Conservation (phyloP, 2,797 vertebrate species). For the Poecilia wingei region DNA sequence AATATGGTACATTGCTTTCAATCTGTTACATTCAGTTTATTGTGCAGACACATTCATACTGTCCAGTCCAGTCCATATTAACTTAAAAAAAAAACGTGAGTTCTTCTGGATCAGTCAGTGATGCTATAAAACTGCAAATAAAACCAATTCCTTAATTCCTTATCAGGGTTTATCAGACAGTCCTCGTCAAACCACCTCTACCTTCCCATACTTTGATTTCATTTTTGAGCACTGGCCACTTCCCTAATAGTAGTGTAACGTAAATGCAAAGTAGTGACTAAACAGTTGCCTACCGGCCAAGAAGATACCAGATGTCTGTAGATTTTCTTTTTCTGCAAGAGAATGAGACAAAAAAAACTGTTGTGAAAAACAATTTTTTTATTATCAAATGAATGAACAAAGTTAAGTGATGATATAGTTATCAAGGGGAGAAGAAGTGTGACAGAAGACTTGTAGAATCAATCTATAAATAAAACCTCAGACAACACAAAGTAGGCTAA, state of each 20-base stretch:
- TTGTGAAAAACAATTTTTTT: neutral
- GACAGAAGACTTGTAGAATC: neutral
- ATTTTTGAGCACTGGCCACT: neutral
- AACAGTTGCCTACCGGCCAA: constrained; percentile 76
- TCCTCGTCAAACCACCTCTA: neutral
- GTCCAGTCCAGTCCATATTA: neutral
- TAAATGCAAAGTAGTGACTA: neutral
- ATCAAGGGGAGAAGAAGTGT: neutral
- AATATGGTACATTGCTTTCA: neutral
- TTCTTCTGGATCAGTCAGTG: neutral
- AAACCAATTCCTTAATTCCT: neutral
- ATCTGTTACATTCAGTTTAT: neutral
- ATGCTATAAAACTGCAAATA: neutral
- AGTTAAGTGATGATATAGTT: neutral
- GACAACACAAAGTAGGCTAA: neutral
- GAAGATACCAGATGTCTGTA: constrained; percentile 77
- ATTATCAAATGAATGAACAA: neutral
- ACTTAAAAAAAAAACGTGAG: neutral
- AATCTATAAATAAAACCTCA: neutral
- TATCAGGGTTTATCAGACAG: neutral
- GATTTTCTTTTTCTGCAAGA: constrained; percentile 77
- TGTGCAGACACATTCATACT: neutral
- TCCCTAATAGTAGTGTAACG: neutral
- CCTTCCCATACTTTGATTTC: neutral
- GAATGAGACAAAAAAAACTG: neutral